Percentiles rank a stretch among this genome's conserved stretches.
Evolutionary conservation across 2,888 invertebrate genomes (phyloP).

Genomic region (Anoncus sp.): DNA sequence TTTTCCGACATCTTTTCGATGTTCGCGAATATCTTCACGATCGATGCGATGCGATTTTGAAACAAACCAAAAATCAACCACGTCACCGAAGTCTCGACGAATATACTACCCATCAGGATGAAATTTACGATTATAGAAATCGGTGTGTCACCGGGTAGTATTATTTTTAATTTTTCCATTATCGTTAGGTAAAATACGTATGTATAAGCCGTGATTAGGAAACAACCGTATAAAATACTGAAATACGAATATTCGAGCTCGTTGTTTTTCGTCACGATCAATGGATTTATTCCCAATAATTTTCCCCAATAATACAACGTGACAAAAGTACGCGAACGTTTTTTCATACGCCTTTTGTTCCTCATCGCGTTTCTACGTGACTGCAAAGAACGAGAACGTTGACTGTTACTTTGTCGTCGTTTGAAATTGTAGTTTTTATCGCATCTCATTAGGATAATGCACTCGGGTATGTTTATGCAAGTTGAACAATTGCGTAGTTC

Average conservation of each 20-base stretch:
- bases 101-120: background rate
- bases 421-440: background rate
- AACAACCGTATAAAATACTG: constrained; percentile 37
- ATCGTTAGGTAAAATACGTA: constrained; percentile 8
- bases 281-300: constrained; percentile 45
- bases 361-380: constrained; percentile 11
- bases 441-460: constrained; percentile 10
- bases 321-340: constrained; percentile 21
- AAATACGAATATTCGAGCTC: constrained; percentile 35
- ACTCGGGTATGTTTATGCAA: background rate
- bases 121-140: constrained; percentile 25
- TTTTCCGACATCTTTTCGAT: constrained; percentile 16
- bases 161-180: constrained; percentile 1
- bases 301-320: constrained; percentile 45
- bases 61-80: constrained; percentile 16
- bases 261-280: constrained; percentile 21
- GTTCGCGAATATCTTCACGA: constrained; percentile 21
- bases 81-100: background rate
- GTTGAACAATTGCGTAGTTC: background rate
- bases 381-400: background rate
- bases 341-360: background rate
- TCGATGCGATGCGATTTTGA: constrained; percentile 22
- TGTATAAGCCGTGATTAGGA: background rate
- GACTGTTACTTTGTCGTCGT: constrained; percentile 3
- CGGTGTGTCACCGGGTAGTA: constrained; percentile 34